A percentile compares a stretch with the other conserved stretches of the same genome.
Evolutionary conservation across 2,888 invertebrate species (phyloP).

Genomic region (Drosophila falleni): DNA sequence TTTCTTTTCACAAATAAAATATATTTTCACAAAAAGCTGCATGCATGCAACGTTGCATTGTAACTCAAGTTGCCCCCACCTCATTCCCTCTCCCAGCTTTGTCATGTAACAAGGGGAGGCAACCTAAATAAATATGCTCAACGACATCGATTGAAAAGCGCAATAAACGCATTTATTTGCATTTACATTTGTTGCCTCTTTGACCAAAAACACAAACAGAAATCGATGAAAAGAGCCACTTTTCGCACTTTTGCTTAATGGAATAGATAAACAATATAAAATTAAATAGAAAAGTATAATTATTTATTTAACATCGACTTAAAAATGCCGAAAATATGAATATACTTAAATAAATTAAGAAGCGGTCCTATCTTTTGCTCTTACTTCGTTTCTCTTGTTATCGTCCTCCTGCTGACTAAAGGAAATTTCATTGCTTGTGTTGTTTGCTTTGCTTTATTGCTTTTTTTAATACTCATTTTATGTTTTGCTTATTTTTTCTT

Average conservation of each 20-base stretch:
- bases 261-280: neutral
- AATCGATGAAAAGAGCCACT: slow-evolving; percentile 28
- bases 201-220: slow-evolving; percentile 43
- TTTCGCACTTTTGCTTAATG: neutral
- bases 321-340: too few species aligned
- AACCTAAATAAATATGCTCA: slow-evolving; percentile 48
- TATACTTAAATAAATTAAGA: too few species aligned
- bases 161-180: slow-evolving; percentile 76
- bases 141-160: slow-evolving; percentile 61
- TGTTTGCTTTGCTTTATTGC: slow-evolving; percentile 41
- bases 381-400: neutral
- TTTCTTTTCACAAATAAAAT: neutral
- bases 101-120: neutral
- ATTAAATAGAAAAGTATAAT: neutral
- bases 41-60: slow-evolving; percentile 4
- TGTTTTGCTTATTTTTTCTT: slow-evolving; percentile 28
- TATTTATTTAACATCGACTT: too few species aligned
- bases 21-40: neutral
- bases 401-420: slow-evolving; percentile 7
- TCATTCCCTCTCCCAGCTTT: neutral
- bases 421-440: slow-evolving; percentile 32
- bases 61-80: neutral
- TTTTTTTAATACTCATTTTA: slow-evolving; percentile 39
- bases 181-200: slow-evolving; percentile 48
- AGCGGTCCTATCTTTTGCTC: neutral